Percentiles rank a stretch among this genome's conserved stretches.
Conservation (phyloP, 2,113 vertebrate genomes). For the Balaenoptera acutorostrata region DNA sequence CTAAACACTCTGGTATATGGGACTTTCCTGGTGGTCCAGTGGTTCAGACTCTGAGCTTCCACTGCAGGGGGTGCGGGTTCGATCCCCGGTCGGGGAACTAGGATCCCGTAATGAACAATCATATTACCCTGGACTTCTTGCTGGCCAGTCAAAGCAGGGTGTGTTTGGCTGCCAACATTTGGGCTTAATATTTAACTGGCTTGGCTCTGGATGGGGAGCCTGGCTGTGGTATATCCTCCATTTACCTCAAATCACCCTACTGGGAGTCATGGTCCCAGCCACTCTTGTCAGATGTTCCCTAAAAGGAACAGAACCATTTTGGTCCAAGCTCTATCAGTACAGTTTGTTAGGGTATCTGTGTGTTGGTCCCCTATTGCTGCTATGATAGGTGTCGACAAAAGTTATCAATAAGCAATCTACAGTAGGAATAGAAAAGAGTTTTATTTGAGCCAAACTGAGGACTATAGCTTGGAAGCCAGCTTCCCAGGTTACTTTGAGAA, state of each 20-base stretch:
- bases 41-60: neutral
- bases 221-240: neutral
- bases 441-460: no score
- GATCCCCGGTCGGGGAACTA: neutral
- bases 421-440: no score
- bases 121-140: neutral
- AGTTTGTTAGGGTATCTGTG: neutral
- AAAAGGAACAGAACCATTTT: neutral
- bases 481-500: no score
- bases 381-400: neutral
- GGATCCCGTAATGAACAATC: neutral
- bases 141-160: neutral
- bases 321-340: neutral
- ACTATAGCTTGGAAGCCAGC: no score
- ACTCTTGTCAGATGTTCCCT: neutral
- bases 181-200: neutral
- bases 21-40: neutral
- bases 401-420: no score
- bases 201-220: neutral
- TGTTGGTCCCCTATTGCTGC: neutral
- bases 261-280: neutral
- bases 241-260: neutral
- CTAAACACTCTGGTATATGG: neutral
- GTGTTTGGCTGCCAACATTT: neutral
- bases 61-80: neutral